These are phyloP conservation scores for Nineta flava DNA, from an alignment of 2,888 invertebrate genomes.

Conservation along the genomic window DNA sequence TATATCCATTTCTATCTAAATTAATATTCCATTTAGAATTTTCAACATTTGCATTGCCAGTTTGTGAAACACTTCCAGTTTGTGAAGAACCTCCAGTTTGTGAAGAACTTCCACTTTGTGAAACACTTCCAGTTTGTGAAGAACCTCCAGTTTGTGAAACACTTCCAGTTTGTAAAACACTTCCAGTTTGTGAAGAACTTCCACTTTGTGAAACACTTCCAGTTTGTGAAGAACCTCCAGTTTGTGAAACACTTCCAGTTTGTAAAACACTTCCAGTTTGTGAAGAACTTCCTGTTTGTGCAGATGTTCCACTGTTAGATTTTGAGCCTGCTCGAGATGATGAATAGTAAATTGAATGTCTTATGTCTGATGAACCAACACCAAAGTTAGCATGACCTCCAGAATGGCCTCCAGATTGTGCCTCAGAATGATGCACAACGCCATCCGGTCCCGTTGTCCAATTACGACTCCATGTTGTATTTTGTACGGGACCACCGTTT, in stretches of 20 bases:
- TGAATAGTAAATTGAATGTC: constrained; percentile 4
- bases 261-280: no score
- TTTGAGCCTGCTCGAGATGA: constrained; percentile 2
- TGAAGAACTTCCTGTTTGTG: no score
- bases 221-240: neutral
- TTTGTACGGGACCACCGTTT: constrained; percentile 14
- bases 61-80: neutral
- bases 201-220: neutral
- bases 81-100: neutral
- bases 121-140: neutral
- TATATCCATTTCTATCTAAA: no score
- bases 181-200: neutral
- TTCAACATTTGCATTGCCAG: neutral
- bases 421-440: constrained; percentile 30
- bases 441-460: constrained; percentile 30
- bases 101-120: neutral
- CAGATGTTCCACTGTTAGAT: neutral
- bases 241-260: neutral
- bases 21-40: no score
- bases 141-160: neutral
- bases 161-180: neutral
- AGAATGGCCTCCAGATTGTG: constrained; percentile 28
- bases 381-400: neutral
- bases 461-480: constrained; percentile 20
- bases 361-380: neutral